Conservation (phyloP, 2,797 vertebrate species). For the Hyperoplus immaculatus region DNA sequence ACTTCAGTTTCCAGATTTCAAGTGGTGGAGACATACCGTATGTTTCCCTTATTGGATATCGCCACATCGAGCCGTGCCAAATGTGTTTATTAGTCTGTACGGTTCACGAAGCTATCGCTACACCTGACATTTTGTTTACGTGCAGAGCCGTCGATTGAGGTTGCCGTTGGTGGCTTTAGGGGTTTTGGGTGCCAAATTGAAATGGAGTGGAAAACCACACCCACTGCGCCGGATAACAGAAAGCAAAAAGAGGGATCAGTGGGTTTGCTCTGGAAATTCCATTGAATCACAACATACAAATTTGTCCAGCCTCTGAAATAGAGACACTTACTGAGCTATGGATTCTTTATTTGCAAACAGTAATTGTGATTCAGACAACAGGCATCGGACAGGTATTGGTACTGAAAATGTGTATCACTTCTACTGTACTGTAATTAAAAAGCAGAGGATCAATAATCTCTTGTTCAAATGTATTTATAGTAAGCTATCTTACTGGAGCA, state of each 20-base stretch:
- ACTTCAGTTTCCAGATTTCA: constrained; percentile 1
- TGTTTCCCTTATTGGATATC: constrained; percentile 5
- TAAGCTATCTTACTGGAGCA: neutral
- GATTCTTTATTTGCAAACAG: constrained; percentile 22
- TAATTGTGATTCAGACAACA: neutral
- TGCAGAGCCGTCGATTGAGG: constrained; percentile 21
- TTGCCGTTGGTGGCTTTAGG: constrained; percentile 17
- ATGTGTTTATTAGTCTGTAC: constrained; percentile 28
- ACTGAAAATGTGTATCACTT: neutral
- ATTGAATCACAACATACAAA: constrained; percentile 43
- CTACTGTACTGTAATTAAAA: neutral
- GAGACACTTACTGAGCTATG: constrained; percentile 16
- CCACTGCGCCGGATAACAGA: constrained; percentile 30
- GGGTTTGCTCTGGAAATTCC: constrained; percentile 53
- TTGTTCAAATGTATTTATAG: neutral
- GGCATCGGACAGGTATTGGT: neutral
- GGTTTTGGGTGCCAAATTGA: constrained; percentile 16
- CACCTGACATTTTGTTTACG: constrained; percentile 42
- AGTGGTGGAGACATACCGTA: neutral
- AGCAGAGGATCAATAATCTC: neutral
- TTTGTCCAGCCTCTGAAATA: constrained; percentile 24
- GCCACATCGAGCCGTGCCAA: neutral
- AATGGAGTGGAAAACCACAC: constrained; percentile 46
- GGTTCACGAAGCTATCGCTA: constrained; percentile 1
- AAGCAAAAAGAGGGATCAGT: constrained; percentile 15